These are phyloP conservation scores for Microdon myrmicae DNA, from an alignment of 2,888 invertebrate genomes.

Conservation along the genomic window DNA sequence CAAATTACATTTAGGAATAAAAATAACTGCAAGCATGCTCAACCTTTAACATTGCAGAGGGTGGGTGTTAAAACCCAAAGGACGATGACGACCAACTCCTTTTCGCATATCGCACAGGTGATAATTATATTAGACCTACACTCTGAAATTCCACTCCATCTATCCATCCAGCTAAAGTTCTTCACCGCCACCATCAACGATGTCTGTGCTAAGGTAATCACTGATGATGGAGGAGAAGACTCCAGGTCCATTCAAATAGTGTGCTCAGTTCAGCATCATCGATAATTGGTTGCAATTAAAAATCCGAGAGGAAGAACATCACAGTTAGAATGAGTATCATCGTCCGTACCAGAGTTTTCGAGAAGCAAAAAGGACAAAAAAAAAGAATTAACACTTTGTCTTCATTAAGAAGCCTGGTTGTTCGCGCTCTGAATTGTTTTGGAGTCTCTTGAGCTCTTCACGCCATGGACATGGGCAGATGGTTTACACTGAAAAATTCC, in stretches of 20 bases:
- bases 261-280: conserved; percentile 16
- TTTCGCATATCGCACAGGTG: conserved; percentile 41
- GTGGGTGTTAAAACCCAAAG: conserved; percentile 29
- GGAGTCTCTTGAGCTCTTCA: conserved; percentile 10
- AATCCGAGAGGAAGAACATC: conserved; percentile 26
- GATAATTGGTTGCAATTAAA: conserved; percentile 49
- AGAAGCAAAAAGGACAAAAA: conserved; percentile 1
- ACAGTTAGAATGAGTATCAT: conserved; percentile 34
- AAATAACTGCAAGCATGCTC: too few relatives aligned
- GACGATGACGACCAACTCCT: conserved; percentile 18
- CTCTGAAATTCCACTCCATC: conserved; percentile 33
- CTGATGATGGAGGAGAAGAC: too few relatives aligned
- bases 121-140: conserved; percentile 48
- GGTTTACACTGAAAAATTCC: conserved; percentile 39
- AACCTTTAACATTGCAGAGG: too few relatives aligned
- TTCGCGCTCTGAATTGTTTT: conserved; percentile 15
- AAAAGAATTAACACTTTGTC: conserved; percentile 50
- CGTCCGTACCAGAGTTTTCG: conserved; percentile 12
- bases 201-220: conserved; percentile 12
- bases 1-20: conserved; percentile 36
- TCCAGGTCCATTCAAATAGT: conserved; percentile 18
- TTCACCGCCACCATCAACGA: conserved; percentile 6
- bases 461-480: conserved; percentile 27
- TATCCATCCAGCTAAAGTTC: too few relatives aligned
- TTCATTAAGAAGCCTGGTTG: conserved; percentile 35